Percentiles rank a stretch among this genome's conserved stretches.
These are phyloP conservation scores for Enteromius thamalakanensis DNA, from an alignment of 2,797 vertebrate species.

Conservation along the genomic window DNA sequence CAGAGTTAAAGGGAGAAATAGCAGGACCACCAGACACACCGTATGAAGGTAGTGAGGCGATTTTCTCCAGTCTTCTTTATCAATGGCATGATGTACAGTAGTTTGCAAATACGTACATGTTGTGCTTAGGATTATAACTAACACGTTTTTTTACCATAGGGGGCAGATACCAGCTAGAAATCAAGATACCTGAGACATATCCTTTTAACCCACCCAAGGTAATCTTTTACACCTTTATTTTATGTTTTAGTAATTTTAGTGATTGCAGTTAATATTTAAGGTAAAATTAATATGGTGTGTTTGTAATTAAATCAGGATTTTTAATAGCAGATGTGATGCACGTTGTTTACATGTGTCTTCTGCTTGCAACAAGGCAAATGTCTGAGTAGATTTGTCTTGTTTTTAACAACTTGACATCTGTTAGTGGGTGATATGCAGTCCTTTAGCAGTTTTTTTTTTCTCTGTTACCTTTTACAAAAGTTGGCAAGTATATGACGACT, in stretches of 20 bases:
- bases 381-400: background rate
- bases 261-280: slow-evolving; percentile 6
- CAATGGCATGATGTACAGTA: background rate
- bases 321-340: background rate
- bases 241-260: background rate
- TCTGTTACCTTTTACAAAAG: background rate
- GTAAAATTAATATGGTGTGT: background rate
- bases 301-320: background rate
- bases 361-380: background rate
- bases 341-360: background rate
- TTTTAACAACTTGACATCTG: background rate
- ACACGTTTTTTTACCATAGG: slow-evolving; percentile 71
- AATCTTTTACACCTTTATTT: slow-evolving; percentile 51
- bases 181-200: slow-evolving; percentile 99
- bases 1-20: slow-evolving; percentile 98
- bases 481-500: background rate
- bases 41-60: slow-evolving; percentile 90
- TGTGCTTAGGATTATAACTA: background rate
- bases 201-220: slow-evolving; percentile 99
- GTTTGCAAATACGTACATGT: background rate
- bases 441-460: background rate
- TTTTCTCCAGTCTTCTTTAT: background rate
- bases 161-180: slow-evolving; percentile 97
- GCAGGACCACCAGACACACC: slow-evolving; percentile 98
- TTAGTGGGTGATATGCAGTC: background rate